These are phyloP conservation scores for Coreoperca whiteheadi DNA, from an alignment of 2,113 vertebrate genomes.

Conservation along the genomic window DNA sequence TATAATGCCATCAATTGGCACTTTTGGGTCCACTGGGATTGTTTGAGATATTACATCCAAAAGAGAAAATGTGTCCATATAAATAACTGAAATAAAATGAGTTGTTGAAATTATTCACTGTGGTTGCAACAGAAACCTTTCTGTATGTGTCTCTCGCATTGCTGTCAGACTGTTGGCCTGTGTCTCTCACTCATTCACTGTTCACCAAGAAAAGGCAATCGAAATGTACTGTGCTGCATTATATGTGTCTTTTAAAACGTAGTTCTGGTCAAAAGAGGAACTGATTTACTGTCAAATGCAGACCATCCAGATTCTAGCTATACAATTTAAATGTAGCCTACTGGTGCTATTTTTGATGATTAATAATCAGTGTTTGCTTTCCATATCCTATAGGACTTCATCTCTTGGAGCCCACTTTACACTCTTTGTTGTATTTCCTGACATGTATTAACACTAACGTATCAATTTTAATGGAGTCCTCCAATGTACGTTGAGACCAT, in stretches of 20 bases:
- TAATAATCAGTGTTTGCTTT: neutral
- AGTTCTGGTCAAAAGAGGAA: neutral
- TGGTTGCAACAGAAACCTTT: neutral
- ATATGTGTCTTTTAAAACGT: neutral
- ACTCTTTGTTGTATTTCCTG: slow-evolving; percentile 4
- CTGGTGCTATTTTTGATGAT: neutral
- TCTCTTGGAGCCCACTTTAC: neutral
- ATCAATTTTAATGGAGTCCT: neutral
- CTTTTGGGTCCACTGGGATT: neutral
- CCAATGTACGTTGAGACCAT: neutral
- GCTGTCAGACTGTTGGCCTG: neutral
- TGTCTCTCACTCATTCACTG: neutral
- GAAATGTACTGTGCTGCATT: neutral
- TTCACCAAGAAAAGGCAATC: neutral
- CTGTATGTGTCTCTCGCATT: neutral
- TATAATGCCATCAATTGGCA: neutral
- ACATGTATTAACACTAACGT: neutral
- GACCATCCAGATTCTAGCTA: no score
- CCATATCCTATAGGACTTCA: neutral
- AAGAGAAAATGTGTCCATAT: neutral
- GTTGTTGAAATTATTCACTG: neutral
- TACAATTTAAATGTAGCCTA: neutral
- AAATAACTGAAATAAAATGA: neutral
- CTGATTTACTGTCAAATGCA: neutral
- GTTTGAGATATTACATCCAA: neutral